phyloP scores from a whole-genome alignment of 2,888 invertebrate genomes.

The Idaea dimidiata region DNA sequence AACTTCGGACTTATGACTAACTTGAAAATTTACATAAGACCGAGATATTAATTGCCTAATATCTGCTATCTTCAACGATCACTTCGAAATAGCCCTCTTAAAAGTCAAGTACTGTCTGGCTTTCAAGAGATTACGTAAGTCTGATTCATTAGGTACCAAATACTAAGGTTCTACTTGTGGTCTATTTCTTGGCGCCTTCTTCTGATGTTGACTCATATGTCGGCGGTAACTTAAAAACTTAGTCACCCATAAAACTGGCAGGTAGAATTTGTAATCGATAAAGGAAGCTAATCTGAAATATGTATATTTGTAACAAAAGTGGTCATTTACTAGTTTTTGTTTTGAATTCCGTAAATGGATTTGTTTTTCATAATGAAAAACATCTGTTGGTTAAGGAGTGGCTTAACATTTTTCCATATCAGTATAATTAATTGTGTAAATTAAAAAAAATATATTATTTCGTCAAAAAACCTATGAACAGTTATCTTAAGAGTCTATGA shows the following conservation, averaged over 20 bases:
- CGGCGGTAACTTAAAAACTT: background rate
- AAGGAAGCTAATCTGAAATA: background rate
- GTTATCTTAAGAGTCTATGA: no score
- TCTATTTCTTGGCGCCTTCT: constrained; percentile 26
- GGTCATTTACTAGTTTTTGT: no score
- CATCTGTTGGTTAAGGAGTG: no score
- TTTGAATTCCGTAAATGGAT: no score
- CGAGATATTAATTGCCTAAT: constrained; percentile 40
- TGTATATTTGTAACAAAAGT: background rate
- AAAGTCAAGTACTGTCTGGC: constrained; percentile 41
- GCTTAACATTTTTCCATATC: no score
- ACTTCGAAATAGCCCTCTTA: constrained; percentile 40
- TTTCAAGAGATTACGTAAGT: constrained; percentile 48
- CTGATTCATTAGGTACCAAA: constrained; percentile 48
- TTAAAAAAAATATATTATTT: no score
- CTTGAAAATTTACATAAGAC: constrained; percentile 39
- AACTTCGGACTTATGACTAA: background rate
- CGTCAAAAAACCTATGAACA: no score
- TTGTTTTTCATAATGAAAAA: no score
- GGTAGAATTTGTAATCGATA: background rate
- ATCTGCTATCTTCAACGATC: constrained; percentile 38
- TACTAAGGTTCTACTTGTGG: constrained; percentile 28
- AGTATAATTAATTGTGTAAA: no score
- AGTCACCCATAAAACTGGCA: background rate
- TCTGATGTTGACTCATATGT: constrained; percentile 27